A percentile compares a stretch with the other conserved stretches of the same genome.
These are phyloP conservation scores for Brachionus angularis DNA, from an alignment of 1,140 invertebrate species.

Conservation along the genomic window DNA sequence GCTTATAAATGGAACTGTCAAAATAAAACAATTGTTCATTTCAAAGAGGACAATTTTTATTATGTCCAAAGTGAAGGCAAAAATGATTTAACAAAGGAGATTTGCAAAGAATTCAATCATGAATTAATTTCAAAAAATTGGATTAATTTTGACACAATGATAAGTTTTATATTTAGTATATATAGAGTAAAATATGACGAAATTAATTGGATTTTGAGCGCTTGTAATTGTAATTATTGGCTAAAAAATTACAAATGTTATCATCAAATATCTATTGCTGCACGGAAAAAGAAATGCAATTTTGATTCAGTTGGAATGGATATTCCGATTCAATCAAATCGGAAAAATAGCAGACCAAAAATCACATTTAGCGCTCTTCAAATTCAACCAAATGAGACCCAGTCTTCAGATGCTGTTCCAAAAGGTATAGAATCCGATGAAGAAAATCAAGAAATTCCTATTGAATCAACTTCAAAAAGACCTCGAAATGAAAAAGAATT, in stretches of 20 bases:
- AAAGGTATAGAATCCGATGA: too few relatives aligned
- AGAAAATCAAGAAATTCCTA: too few relatives aligned
- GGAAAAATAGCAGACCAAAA: too few relatives aligned
- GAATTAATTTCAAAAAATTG: neutral
- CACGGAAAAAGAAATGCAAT: neutral
- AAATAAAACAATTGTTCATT: slow-evolving; percentile 10
- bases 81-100: too few relatives aligned
- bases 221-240: neutral
- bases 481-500: neutral
- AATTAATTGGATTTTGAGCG: slow-evolving; percentile 7
- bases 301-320: neutral
- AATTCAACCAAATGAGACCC: too few relatives aligned
- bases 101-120: neutral
- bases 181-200: neutral
- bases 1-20: slow-evolving; percentile 26
- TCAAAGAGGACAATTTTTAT: too few relatives aligned
- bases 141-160: neutral
- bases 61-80: too few relatives aligned
- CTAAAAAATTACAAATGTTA: neutral
- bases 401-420: too few relatives aligned
- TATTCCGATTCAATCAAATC: too few relatives aligned
- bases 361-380: too few relatives aligned
- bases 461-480: too few relatives aligned
- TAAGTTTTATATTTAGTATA: slow-evolving; percentile 13
- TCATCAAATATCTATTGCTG: neutral